Percentiles rank a stretch among this genome's conserved stretches.
These are phyloP conservation scores for Python bivittatus DNA, from an alignment of 2,113 vertebrate species.

Conservation along the genomic window DNA sequence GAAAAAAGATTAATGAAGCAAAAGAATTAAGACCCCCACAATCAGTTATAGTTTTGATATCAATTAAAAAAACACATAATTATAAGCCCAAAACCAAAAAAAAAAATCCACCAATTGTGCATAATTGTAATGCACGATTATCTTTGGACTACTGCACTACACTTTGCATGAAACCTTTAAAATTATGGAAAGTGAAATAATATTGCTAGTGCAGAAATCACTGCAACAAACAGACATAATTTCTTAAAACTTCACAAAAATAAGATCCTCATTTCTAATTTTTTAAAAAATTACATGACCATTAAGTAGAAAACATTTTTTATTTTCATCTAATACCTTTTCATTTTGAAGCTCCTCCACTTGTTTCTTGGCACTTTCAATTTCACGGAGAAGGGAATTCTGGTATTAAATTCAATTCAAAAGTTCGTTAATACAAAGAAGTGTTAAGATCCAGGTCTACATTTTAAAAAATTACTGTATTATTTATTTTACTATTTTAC, in stretches of 20 bases:
- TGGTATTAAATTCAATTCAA: slow-evolving; percentile 58
- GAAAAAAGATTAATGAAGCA: not conserved
- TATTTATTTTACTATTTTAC: not conserved
- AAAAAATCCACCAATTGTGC: not conserved
- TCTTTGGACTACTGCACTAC: not conserved
- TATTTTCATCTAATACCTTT: slow-evolving; percentile 76
- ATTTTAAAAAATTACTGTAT: not conserved
- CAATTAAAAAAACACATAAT: not conserved
- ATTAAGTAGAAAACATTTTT: not conserved
- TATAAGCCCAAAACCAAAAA: not conserved
- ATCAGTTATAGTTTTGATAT: not conserved
- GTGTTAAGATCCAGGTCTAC: not conserved
- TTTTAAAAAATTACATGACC: not conserved
- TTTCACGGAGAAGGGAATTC: slow-evolving; percentile 91
- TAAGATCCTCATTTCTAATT: not conserved
- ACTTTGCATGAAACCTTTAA: not conserved
- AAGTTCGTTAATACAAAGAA: slow-evolving; percentile 1
- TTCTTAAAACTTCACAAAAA: not conserved
- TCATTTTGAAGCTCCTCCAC: slow-evolving; percentile 94
- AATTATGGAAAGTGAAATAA: not conserved
- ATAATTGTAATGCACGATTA: not conserved
- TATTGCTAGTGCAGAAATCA: not conserved
- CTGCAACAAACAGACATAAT: not conserved
- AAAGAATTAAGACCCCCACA: not conserved
- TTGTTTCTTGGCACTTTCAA: slow-evolving; percentile 91